phyloP scores from a whole-genome alignment of 2,113 vertebrate species.

The Dendrocopos noguchii region DNA sequence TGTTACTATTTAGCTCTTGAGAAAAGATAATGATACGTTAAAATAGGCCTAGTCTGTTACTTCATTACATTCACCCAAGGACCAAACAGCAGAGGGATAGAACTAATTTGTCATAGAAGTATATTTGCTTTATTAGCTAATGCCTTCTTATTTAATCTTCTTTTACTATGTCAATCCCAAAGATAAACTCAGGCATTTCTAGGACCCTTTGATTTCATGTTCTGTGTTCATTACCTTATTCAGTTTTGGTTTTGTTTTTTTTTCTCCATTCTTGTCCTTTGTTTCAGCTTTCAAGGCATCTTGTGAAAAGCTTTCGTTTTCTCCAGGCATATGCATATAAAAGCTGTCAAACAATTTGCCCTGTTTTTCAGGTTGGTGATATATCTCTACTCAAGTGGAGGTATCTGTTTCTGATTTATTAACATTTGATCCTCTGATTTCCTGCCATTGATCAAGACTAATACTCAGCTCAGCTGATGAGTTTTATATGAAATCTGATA shows the following conservation, averaged over 20 bases:
- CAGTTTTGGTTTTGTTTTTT: neutral
- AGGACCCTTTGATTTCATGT: neutral
- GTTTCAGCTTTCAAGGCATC: constrained; percentile 25
- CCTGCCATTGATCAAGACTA: constrained; percentile 98
- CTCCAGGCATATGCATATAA: constrained; percentile 44
- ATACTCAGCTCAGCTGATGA: constrained; percentile 89
- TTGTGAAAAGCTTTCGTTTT: constrained; percentile 36
- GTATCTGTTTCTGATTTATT: constrained; percentile 96
- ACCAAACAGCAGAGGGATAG: neutral
- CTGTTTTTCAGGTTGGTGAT: constrained; percentile 78
- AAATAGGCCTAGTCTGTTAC: neutral
- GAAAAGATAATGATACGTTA: neutral
- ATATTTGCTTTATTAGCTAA: neutral
- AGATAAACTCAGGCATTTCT: neutral
- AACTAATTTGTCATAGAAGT: neutral
- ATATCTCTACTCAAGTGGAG: constrained; percentile 74
- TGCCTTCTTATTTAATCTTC: neutral
- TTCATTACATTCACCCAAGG: neutral
- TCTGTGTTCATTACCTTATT: neutral
- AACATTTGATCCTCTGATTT: constrained; percentile 93
- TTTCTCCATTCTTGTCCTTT: neutral
- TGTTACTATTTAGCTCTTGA: neutral
- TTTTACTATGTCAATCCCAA: neutral
- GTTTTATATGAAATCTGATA: constrained; percentile 92
- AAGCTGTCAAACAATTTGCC: constrained; percentile 80